Base-by-base conservation (phyloP, 2,888 invertebrate species). In the Drosophila limbata region DNA sequence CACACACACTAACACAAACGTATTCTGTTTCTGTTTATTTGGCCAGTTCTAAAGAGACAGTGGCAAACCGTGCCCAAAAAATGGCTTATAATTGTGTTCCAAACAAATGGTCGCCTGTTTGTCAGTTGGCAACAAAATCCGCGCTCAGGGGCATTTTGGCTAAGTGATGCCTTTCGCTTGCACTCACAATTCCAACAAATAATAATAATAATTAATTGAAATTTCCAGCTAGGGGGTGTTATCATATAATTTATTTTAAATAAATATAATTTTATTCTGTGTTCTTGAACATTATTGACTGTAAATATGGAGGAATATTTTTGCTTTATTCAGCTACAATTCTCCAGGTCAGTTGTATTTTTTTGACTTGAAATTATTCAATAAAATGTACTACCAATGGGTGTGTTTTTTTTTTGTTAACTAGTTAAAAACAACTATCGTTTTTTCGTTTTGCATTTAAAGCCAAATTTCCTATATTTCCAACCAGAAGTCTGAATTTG, bases 41-140 rank as follows among this genome's bases (percentile, higher is more conserved):
- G 57, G 53, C 48, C 60, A 63, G 61, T 28, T 50, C 25, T 25
- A 56, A 4, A 57, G n/a, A 35, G 5, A 35, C 35, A n/a, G 35
- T 2, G 35, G 45, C 51, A 35, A 64, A 57, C 69, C 56, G 60
- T 69, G 69, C 60, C 75, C 75, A 78, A 77, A 69, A 66, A 77
- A 69, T 78, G 56, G 69, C 42, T 60, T 65, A 74, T 74, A 77
- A 74, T 77, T 77, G 59, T 61, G 42, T 44, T 21, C 17, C 45
- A 48, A 62, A 19, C 35, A 55, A 74, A 72, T 31, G 66, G 50
- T 57, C 72, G 77, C 56, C 55, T 42, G 45, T 74, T 74, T 71
- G 52, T 73, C 57, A 59, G 48, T 39, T 73, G 13, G 42, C 17
- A 42, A 25, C 17, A 28, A 28, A 47, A 56, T 56, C n/a, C 42